Percentiles rank a stretch among this genome's conserved stretches.
phyloP scores from a whole-genome alignment of 92 coral and sea anemone species.

The Zoanthus solanderi region DNA sequence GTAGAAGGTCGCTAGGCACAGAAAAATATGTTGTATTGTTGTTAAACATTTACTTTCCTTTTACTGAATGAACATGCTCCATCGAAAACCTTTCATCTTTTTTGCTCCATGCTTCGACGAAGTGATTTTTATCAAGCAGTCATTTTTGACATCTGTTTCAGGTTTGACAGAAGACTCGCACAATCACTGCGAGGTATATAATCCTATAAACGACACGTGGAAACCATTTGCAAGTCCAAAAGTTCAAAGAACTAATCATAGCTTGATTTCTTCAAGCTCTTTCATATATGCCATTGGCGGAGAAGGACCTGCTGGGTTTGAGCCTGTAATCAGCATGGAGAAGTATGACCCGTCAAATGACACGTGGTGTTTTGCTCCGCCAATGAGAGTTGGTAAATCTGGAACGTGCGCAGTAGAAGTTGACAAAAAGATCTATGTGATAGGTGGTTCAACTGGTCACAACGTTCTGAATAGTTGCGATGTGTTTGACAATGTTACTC shows the following conservation, averaged over 20 bases:
- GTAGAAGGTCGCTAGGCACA: too few species aligned
- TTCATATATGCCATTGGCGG: slow-evolving; percentile 88
- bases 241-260: slow-evolving; percentile 72
- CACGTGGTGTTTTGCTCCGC: slow-evolving; percentile 84
- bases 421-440: slow-evolving; percentile 67
- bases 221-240: slow-evolving; percentile 67
- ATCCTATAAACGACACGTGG: slow-evolving; percentile 82
- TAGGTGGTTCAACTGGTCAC: slow-evolving; percentile 87
- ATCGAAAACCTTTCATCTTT: background rate
- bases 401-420: slow-evolving; percentile 85
- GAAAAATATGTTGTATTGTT: too few species aligned
- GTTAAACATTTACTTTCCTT: too few species aligned
- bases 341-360: slow-evolving; percentile 82
- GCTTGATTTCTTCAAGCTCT: slow-evolving; percentile 74
- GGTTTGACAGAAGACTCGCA: slow-evolving; percentile 76
- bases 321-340: slow-evolving; percentile 92
- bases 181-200: slow-evolving; percentile 85
- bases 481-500: slow-evolving; percentile 67
- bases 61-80: too few species aligned
- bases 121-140: background rate
- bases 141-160: background rate
- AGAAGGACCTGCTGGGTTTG: slow-evolving; percentile 76
- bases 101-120: background rate
- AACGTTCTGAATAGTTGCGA: slow-evolving; percentile 78
- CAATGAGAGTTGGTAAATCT: slow-evolving; percentile 85